phyloP scores from a whole-genome alignment of 92 coral and sea anemone species.

The Porites lobata region DNA sequence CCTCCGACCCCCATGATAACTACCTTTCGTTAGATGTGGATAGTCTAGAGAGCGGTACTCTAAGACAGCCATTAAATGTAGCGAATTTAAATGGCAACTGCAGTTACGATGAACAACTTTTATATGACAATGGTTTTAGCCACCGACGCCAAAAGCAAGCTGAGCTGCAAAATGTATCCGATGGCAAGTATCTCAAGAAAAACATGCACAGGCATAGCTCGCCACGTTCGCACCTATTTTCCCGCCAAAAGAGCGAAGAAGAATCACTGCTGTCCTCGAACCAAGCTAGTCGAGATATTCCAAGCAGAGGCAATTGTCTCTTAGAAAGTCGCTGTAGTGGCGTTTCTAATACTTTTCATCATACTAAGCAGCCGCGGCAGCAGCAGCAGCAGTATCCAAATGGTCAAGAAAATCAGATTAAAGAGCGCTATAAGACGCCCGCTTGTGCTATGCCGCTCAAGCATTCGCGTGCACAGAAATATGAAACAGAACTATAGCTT shows the following conservation, averaged over 20 bases:
- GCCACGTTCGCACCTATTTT: slow-evolving; percentile 39
- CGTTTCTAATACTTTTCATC: slow-evolving; percentile 11
- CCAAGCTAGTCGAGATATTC: neutral
- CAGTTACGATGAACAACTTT: slow-evolving; percentile 13
- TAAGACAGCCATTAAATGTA: slow-evolving; percentile 15
- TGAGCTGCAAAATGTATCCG: neutral
- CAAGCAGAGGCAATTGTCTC: neutral
- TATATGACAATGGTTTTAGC: slow-evolving; percentile 7
- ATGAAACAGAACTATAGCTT: slow-evolving; percentile 59
- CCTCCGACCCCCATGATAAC: slow-evolving; percentile 43
- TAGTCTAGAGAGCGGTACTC: slow-evolving; percentile 10
- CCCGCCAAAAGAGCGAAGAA: slow-evolving; percentile 52
- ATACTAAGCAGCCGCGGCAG: slow-evolving; percentile 9
- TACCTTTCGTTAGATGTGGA: slow-evolving; percentile 45
- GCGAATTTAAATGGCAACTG: slow-evolving; percentile 6
- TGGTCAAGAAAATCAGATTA: neutral
- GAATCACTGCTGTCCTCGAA: slow-evolving; percentile 43
- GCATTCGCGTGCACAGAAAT: slow-evolving; percentile 24
- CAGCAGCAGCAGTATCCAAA: slow-evolving; percentile 8
- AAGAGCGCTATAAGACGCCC: slow-evolving; percentile 2
- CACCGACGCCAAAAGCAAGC: slow-evolving; percentile 1
- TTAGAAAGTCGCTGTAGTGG: slow-evolving; percentile 27
- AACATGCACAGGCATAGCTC: slow-evolving; percentile 19
- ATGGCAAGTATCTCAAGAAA: neutral
- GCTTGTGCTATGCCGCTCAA: slow-evolving; percentile 16